Evolutionary conservation across 1,140 invertebrate genomes (phyloP).

Genomic region (Doryteuthis pealeii): DNA sequence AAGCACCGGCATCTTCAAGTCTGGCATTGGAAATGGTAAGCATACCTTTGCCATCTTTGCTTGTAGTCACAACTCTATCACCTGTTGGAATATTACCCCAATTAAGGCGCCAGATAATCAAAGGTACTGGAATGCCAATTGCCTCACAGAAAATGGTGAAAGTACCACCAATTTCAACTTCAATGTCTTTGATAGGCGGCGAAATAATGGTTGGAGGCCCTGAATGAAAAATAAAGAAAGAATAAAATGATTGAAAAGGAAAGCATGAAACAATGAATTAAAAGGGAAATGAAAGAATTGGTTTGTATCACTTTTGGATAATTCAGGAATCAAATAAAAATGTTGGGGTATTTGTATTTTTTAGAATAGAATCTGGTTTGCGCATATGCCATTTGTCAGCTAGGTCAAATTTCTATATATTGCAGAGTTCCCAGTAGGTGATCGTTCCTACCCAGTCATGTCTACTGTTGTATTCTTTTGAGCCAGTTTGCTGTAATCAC

Average conservation of each 20-base stretch:
- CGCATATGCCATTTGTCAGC: too few relatives aligned
- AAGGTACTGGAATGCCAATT: slow-evolving; percentile 83
- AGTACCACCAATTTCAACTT: slow-evolving; percentile 71
- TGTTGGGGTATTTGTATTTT: too few relatives aligned
- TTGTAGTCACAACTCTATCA: slow-evolving; percentile 75
- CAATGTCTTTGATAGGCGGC: slow-evolving; percentile 69
- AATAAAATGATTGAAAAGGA: not conserved
- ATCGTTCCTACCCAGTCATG: too few relatives aligned
- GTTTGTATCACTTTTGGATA: too few relatives aligned
- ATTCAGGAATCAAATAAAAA: too few relatives aligned
- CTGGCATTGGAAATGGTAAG: slow-evolving; percentile 77
- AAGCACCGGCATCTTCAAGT: slow-evolving; percentile 83
- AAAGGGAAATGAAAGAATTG: too few relatives aligned
- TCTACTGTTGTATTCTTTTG: too few relatives aligned
- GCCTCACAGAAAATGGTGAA: slow-evolving; percentile 83
- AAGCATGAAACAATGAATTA: too few relatives aligned
- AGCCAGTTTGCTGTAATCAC: too few relatives aligned
- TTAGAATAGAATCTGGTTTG: too few relatives aligned
- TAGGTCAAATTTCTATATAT: too few relatives aligned
- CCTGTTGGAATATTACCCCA: slow-evolving; percentile 91
- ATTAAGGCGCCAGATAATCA: slow-evolving; percentile 94
- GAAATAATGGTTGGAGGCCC: slow-evolving; percentile 68
- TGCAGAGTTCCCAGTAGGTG: too few relatives aligned
- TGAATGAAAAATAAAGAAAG: slow-evolving; percentile 22
- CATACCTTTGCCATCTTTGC: slow-evolving; percentile 76